Evolutionary conservation across 1,140 invertebrate species (phyloP).

Genomic region (Ips typographus): DNA sequence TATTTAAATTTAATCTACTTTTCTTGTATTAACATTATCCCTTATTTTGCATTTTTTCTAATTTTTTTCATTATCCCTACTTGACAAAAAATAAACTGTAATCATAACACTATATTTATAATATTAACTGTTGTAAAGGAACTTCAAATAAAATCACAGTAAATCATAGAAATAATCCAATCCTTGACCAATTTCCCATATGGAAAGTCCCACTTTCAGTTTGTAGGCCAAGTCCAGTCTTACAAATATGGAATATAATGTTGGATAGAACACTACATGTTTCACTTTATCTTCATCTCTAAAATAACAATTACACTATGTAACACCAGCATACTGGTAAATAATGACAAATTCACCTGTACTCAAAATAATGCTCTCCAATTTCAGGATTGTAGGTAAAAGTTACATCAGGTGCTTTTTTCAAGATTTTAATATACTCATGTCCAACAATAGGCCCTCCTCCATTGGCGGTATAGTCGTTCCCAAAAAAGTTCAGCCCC

Average conservation of each 20-base stretch:
- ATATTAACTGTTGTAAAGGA: neutral
- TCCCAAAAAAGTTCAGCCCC: slow-evolving; percentile 93
- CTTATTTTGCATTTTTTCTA: neutral
- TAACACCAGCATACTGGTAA: neutral
- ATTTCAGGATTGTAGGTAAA: slow-evolving; percentile 75
- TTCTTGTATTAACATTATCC: too few species aligned
- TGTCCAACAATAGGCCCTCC: slow-evolving; percentile 76
- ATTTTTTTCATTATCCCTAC: neutral
- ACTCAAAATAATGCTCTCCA: slow-evolving; percentile 84
- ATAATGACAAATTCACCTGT: slow-evolving; percentile 65
- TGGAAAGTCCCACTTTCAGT: slow-evolving; percentile 80
- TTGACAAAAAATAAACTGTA: neutral
- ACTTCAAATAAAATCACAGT: slow-evolving; percentile 59
- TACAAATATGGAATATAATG: slow-evolving; percentile 78
- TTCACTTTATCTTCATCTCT: slow-evolving; percentile 47
- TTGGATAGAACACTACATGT: slow-evolving; percentile 86
- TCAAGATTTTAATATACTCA: slow-evolving; percentile 73
- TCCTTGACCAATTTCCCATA: slow-evolving; percentile 96
- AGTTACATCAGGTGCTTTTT: slow-evolving; percentile 66
- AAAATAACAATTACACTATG: slow-evolving; percentile 30
- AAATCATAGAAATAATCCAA: slow-evolving; percentile 94
- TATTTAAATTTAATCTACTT: too few species aligned
- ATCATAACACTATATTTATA: neutral
- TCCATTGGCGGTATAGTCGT: slow-evolving; percentile 77
- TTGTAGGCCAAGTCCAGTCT: slow-evolving; percentile 78